phyloP scores from a whole-genome alignment of 53 echinoderm and acorn worm genomes.

The Hippasteria phrygiana region DNA sequence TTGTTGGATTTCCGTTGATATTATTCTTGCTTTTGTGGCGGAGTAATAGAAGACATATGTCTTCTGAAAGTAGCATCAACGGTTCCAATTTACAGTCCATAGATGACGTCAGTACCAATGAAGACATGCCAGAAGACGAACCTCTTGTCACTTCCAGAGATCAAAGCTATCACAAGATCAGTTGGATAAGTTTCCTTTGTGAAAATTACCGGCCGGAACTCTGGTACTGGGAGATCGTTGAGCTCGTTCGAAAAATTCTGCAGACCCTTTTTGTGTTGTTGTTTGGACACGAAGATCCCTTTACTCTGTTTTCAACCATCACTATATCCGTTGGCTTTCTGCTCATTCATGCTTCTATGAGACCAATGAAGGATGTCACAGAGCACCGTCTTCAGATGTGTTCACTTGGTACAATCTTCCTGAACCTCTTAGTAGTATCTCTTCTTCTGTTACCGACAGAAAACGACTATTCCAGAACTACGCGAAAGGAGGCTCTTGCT shows the following conservation, averaged over 20 bases:
- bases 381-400: slow-evolving; percentile 71
- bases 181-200: slow-evolving; percentile 54
- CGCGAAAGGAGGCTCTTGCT: slow-evolving; percentile 1
- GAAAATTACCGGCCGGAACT: slow-evolving; percentile 55
- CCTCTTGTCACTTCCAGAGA: not conserved
- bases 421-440: slow-evolving; percentile 66
- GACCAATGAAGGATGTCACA: slow-evolving; percentile 70
- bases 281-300: slow-evolving; percentile 48
- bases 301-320: slow-evolving; percentile 61
- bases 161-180: not conserved
- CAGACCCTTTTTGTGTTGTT: slow-evolving; percentile 49
- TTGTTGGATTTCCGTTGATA: slow-evolving; percentile 62
- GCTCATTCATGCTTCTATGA: slow-evolving; percentile 58
- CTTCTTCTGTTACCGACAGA: slow-evolving; percentile 47
- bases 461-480: not conserved
- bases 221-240: slow-evolving; percentile 72
- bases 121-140: too few relatives aligned
- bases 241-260: slow-evolving; percentile 50
- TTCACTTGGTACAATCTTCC: slow-evolving; percentile 54
- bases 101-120: not conserved
- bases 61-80: not conserved
- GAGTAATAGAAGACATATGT: not conserved
- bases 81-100: not conserved
- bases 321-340: slow-evolving; percentile 65
- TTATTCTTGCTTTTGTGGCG: slow-evolving; percentile 62